Evolutionary conservation across 2,797 vertebrate genomes (phyloP).

Genomic region (Lagocephalus sceleratus): DNA sequence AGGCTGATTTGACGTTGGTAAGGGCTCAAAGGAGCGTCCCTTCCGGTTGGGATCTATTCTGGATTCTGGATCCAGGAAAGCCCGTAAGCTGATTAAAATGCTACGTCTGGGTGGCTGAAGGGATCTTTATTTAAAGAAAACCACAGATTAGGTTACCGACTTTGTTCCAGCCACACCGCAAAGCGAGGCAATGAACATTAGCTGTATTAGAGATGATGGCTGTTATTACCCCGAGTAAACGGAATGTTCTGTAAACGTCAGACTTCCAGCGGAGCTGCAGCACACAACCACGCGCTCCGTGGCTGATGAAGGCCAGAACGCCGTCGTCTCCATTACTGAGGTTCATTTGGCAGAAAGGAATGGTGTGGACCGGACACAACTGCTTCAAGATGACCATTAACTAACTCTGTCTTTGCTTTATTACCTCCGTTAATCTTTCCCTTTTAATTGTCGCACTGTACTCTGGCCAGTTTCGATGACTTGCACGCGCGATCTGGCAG

Average conservation of each 20-base stretch:
- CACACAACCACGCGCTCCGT: conserved; percentile 20
- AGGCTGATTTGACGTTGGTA: too few relatives aligned
- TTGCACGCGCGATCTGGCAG: too few relatives aligned
- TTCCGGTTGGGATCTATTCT: too few relatives aligned
- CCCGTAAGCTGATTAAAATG: too few relatives aligned
- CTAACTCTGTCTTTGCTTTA: conserved; percentile 44
- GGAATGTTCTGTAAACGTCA: too few relatives aligned
- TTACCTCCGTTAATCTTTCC: conserved; percentile 14
- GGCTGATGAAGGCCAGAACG: conserved; percentile 45
- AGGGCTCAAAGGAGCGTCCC: too few relatives aligned
- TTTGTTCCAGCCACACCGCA: neutral
- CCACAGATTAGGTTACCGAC: conserved; percentile 14
- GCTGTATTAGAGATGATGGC: too few relatives aligned
- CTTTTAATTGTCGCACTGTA: conserved; percentile 1
- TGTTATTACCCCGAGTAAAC: too few relatives aligned
- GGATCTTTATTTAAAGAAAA: conserved; percentile 12
- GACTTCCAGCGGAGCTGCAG: conserved; percentile 1
- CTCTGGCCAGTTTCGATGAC: neutral
- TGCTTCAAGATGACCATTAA: conserved; percentile 41
- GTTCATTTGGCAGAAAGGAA: conserved; percentile 44
- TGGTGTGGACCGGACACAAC: conserved; percentile 22
- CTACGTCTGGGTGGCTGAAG: too few relatives aligned
- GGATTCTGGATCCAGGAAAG: too few relatives aligned
- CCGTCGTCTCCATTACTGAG: conserved; percentile 36
- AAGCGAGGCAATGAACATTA: too few relatives aligned